A percentile compares a stretch with the other conserved stretches of the same genome.
Evolutionary conservation across 2,113 vertebrate genomes (phyloP).

Genomic region (Sapayoa aenigma): DNA sequence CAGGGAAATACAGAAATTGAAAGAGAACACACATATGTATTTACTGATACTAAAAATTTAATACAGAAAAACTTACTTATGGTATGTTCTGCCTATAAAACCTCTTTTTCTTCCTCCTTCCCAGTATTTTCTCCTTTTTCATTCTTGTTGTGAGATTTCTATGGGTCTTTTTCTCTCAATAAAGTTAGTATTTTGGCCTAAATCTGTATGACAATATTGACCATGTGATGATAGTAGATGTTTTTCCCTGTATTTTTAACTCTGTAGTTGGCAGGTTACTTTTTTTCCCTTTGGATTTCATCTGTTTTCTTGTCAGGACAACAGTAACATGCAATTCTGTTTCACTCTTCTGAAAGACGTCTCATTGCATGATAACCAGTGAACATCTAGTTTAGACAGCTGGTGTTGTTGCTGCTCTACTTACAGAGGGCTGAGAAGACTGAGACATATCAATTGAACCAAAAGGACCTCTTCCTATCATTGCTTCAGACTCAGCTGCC

Average conservation of each 20-base stretch:
- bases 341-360: background rate
- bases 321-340: background rate
- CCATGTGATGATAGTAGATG: background rate
- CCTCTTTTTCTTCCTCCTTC: background rate
- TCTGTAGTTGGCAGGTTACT: background rate
- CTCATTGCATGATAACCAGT: background rate
- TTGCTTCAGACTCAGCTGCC: background rate
- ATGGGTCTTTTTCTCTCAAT: background rate
- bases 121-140: background rate
- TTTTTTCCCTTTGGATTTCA: background rate
- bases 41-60: background rate
- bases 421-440: background rate
- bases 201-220: background rate
- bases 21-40: background rate
- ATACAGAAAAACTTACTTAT: background rate
- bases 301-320: background rate
- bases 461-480: background rate
- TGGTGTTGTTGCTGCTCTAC: background rate
- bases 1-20: background rate
- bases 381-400: background rate
- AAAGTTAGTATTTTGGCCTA: background rate
- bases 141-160: background rate
- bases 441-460: background rate
- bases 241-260: background rate
- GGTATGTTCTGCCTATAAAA: background rate